A percentile compares a stretch with the other conserved stretches of the same genome.
Conservation (phyloP, 2,113 vertebrate genomes). For the Mirza zaza region DNA sequence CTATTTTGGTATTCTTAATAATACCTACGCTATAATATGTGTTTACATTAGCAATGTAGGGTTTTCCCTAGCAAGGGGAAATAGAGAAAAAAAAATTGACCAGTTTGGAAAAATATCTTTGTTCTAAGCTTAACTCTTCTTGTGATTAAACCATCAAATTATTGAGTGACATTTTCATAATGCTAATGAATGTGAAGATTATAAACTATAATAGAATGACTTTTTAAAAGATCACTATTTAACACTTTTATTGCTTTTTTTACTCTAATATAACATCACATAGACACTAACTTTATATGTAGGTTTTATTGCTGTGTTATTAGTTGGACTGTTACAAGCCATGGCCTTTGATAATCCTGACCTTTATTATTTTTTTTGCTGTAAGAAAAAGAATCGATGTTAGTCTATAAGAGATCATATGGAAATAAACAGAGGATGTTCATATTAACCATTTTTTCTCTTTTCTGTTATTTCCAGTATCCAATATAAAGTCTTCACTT, state of each 20-base stretch:
- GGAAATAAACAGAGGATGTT: neutral
- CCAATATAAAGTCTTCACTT: neutral
- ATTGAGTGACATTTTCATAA: neutral
- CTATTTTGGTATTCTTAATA: neutral
- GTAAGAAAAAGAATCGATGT: neutral
- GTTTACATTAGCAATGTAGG: neutral
- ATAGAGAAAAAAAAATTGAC: neutral
- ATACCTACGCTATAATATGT: neutral
- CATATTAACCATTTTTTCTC: neutral
- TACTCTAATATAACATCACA: neutral
- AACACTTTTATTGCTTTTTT: neutral
- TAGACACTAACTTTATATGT: neutral
- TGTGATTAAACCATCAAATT: constrained; percentile 18
- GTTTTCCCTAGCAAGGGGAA: neutral
- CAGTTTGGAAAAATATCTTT: neutral
- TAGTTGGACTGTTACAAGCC: neutral
- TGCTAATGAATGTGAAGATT: neutral
- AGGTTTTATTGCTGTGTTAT: neutral
- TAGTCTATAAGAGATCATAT: neutral
- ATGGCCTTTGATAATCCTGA: neutral
- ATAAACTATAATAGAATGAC: neutral
- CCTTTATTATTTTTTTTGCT: constrained; percentile 33
- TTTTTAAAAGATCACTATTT: neutral
- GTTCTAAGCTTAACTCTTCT: neutral
- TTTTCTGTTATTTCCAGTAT: neutral